These are phyloP conservation scores for Sula dactylatra DNA, from an alignment of 2,113 vertebrate species.

Conservation along the genomic window DNA sequence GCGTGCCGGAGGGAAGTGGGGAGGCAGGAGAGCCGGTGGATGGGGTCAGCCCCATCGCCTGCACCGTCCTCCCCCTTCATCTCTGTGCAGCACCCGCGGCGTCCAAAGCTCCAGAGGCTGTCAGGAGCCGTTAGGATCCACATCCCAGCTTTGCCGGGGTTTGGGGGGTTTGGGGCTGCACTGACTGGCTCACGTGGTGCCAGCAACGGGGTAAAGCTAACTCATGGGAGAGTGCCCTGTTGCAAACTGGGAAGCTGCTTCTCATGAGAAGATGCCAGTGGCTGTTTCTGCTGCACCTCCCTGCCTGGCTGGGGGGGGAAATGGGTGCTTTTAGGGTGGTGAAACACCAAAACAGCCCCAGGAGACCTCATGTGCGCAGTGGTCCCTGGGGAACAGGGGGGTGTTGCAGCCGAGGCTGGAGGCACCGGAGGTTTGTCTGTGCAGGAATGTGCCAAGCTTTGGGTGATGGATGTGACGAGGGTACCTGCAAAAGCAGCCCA, in stretches of 20 bases:
- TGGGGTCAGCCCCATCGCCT: not conserved
- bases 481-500: not conserved
- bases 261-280: accelerated
- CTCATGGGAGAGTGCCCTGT: not conserved
- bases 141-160: not conserved
- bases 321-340: not conserved
- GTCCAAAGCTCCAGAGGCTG: not conserved
- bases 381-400: not conserved
- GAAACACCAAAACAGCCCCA: not conserved
- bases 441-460: not conserved
- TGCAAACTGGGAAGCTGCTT: not conserved
- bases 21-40: not conserved
- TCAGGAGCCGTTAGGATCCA: not conserved
- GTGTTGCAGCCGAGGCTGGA: not conserved
- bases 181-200: accelerated
- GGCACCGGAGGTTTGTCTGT: not conserved
- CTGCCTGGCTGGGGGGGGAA: accelerated
- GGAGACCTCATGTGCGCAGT: not conserved
- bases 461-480: not conserved
- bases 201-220: not conserved
- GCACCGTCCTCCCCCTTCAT: not conserved
- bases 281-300: not conserved
- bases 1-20: not conserved
- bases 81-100: accelerated
- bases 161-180: accelerated